phyloP scores from a whole-genome alignment of 2,797 vertebrate genomes.

The Sebastes nivosus region DNA sequence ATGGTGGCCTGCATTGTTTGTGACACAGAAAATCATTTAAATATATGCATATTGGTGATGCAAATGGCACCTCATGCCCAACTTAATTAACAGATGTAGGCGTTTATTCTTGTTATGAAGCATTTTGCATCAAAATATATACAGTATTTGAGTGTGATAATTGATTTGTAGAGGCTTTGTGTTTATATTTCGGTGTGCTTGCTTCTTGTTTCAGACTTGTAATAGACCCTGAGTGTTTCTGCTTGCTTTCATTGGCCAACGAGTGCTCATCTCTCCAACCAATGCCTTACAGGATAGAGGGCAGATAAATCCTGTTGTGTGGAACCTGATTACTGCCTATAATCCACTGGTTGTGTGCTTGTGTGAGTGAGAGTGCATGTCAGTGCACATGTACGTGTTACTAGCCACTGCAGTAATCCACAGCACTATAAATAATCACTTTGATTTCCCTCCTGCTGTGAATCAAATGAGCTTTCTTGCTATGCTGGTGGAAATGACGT shows the following conservation, averaged over 20 bases:
- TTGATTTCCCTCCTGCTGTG: constrained; percentile 50
- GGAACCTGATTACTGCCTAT: constrained; percentile 80
- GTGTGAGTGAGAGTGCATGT: constrained; percentile 33
- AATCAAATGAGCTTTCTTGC: constrained; percentile 52
- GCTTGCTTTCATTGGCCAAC: constrained; percentile 47
- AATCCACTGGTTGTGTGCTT: constrained; percentile 64
- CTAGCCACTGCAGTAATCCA: constrained; percentile 69
- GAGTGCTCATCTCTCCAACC: constrained; percentile 45
- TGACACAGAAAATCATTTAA: not conserved
- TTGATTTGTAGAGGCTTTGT: constrained; percentile 11
- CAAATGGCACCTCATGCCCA: not conserved
- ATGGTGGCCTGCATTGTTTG: not conserved
- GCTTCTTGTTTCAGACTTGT: not conserved
- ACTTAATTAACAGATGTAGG: not conserved
- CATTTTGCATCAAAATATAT: not conserved
- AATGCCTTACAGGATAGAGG: constrained; percentile 61
- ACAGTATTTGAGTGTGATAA: not conserved
- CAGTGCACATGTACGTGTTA: constrained; percentile 42
- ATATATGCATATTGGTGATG: not conserved
- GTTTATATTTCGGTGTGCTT: not conserved
- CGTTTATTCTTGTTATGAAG: not conserved
- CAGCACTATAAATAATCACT: constrained; percentile 79
- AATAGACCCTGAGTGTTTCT: constrained; percentile 2
- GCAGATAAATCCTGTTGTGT: constrained; percentile 81
- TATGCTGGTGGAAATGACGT: not conserved